phyloP scores from a whole-genome alignment of 1,140 invertebrate genomes.

The Drosophila tsacasi region DNA sequence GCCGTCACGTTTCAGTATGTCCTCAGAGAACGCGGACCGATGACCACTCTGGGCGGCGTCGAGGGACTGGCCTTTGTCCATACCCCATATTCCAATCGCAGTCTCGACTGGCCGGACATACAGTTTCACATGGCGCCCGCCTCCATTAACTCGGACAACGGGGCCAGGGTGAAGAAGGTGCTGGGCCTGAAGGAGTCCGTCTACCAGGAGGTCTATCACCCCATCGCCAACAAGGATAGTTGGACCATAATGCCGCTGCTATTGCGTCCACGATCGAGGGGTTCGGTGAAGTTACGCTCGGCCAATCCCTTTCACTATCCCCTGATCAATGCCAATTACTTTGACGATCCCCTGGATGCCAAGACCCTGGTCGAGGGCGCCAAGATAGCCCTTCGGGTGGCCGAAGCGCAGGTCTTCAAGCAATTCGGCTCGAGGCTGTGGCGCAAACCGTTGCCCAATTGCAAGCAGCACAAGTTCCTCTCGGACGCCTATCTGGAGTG shows the following conservation, averaged over 20 bases:
- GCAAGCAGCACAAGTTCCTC: constrained; percentile 89
- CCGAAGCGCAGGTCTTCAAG: constrained; percentile 91
- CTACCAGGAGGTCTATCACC: constrained; percentile 91
- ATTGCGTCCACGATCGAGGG: constrained; percentile 92
- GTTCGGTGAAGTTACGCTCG: constrained; percentile 90
- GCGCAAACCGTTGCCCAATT: constrained; percentile 91
- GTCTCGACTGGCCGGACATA: constrained; percentile 92
- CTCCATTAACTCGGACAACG: constrained; percentile 92
- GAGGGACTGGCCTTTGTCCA: constrained; percentile 94
- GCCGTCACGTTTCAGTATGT: constrained; percentile 93
- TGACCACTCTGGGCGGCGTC: constrained; percentile 93
- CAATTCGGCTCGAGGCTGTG: constrained; percentile 92
- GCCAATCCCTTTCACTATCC: constrained; percentile 94
- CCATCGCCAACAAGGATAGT: constrained; percentile 91
- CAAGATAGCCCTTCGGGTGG: constrained; percentile 90
- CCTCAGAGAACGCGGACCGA: constrained; percentile 91
- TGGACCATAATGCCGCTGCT: constrained; percentile 94
- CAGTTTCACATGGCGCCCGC: constrained; percentile 95
- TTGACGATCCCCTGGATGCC: constrained; percentile 91
- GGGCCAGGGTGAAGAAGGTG: constrained; percentile 90
- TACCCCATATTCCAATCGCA: constrained; percentile 91
- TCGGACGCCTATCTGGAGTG: constrained; percentile 94
- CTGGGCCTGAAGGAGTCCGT: constrained; percentile 93
- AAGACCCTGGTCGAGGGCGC: constrained; percentile 93
- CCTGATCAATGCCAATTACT: constrained; percentile 95